Conservation (phyloP, 2,888 invertebrate species). For the Eupithecia centaureata region DNA sequence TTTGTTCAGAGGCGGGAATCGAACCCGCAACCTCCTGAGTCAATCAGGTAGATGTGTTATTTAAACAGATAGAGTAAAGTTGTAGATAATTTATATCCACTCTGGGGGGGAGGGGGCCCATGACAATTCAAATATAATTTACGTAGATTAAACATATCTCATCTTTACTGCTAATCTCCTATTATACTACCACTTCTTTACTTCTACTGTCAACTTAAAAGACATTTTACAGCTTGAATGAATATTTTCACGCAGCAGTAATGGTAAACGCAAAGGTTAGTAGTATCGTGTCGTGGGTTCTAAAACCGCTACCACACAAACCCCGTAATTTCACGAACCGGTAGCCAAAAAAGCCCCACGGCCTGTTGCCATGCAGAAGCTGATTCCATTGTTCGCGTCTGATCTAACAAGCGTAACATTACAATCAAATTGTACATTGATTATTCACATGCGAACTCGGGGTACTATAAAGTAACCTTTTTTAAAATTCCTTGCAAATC, state of each 20-base stretch:
- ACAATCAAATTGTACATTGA: constrained; percentile 48
- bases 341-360: constrained; percentile 48
- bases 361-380: constrained; percentile 54
- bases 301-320: background rate
- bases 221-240: too few relatives aligned
- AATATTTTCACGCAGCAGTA: too few relatives aligned
- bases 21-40: too few relatives aligned
- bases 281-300: background rate
- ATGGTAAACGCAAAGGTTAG: too few relatives aligned
- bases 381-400: constrained; percentile 48
- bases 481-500: background rate
- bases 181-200: too few relatives aligned
- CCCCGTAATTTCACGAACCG: constrained; percentile 12
- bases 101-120: too few relatives aligned
- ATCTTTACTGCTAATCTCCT: too few relatives aligned
- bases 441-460: constrained; percentile 21
- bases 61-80: background rate
- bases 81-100: background rate
- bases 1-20: too few relatives aligned
- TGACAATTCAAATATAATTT: too few relatives aligned
- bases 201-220: too few relatives aligned
- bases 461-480: background rate
- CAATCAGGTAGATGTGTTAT: too few relatives aligned
- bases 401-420: constrained; percentile 45
- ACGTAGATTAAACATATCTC: too few relatives aligned